A percentile compares a stretch with the other conserved stretches of the same genome.
Evolutionary conservation across 2,113 vertebrate species (phyloP).

Genomic region (Apodemus speciosus): DNA sequence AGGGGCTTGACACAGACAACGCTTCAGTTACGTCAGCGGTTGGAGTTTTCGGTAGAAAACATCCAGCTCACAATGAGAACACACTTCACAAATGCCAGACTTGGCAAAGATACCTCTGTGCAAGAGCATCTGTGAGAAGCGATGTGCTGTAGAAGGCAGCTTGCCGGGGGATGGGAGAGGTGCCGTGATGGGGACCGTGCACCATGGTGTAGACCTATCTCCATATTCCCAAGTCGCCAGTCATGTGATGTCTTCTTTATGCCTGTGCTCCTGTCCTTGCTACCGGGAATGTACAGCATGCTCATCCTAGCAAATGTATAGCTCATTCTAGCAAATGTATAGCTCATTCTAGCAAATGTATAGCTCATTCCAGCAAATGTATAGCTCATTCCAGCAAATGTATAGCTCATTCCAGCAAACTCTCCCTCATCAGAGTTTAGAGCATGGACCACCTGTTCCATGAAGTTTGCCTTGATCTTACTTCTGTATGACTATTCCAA

Average conservation of each 20-base stretch:
- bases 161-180: not conserved
- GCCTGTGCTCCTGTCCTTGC: not conserved
- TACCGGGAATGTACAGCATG: not conserved
- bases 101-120: not conserved
- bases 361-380: no score
- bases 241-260: accelerated
- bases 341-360: no score
- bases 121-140: not conserved
- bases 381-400: no score
- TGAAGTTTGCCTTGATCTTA: not conserved
- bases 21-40: not conserved
- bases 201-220: accelerated
- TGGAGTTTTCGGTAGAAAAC: not conserved
- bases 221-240: not conserved
- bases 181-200: no score
- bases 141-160: not conserved
- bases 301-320: no score
- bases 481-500: not conserved
- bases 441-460: not conserved
- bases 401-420: no score
- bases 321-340: no score
- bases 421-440: not conserved
- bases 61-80: not conserved
- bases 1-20: not conserved
- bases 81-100: not conserved